A percentile compares a stretch with the other conserved stretches of the same genome.
Conservation (phyloP, 2,797 vertebrate genomes). For the Mastacembelus armatus region DNA sequence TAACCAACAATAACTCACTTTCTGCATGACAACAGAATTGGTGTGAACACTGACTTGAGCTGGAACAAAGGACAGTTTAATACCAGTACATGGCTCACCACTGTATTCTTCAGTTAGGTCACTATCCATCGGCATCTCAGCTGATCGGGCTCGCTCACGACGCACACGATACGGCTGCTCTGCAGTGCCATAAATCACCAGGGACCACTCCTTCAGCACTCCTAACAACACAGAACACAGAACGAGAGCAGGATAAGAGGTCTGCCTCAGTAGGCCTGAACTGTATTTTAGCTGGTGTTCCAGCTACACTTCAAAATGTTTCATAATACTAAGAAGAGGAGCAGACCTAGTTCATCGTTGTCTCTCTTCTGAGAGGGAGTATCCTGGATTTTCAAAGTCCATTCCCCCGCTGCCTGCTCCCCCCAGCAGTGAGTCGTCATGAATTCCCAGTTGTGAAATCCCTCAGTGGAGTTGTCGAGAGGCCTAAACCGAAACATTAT, state of each 20-base stretch:
- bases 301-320: constrained; percentile 20
- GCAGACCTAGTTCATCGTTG: constrained; percentile 86
- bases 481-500: constrained; percentile 80
- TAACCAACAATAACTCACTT: background rate
- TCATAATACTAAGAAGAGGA: constrained; percentile 29
- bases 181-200: constrained; percentile 94
- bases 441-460: constrained; percentile 96
- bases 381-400: constrained; percentile 93
- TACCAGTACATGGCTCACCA: constrained; percentile 71
- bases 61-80: constrained; percentile 14
- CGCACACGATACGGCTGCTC: constrained; percentile 85
- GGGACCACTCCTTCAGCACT: constrained; percentile 91
- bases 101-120: constrained; percentile 78
- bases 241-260: constrained; percentile 22
- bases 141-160: constrained; percentile 85
- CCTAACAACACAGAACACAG: constrained; percentile 74
- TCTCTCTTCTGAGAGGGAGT: constrained; percentile 87
- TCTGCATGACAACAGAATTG: too few species aligned
- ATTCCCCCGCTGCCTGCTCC: constrained; percentile 91
- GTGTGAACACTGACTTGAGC: too few species aligned
- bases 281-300: constrained; percentile 26
- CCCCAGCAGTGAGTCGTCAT: constrained; percentile 99
- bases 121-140: constrained; percentile 72
- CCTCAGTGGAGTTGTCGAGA: constrained; percentile 93
- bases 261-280: constrained; percentile 14